Evolutionary conservation across 2,888 invertebrate genomes (phyloP).

Genomic region (Volucella inanis): DNA sequence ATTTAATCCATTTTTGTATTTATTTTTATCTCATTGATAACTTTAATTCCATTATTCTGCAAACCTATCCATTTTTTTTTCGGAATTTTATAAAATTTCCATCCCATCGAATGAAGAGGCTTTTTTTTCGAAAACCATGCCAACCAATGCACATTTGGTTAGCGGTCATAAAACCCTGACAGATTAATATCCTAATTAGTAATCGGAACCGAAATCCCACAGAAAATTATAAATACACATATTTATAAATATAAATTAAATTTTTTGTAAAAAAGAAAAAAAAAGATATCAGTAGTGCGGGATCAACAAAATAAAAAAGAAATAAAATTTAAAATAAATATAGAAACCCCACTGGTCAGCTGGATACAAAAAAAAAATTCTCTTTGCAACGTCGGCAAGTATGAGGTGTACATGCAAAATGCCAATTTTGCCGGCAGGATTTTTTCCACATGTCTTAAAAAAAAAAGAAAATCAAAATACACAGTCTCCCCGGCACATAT

Average conservation of each 20-base stretch:
- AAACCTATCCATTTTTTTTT: conserved; percentile 14
- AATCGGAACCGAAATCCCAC: conserved; percentile 67
- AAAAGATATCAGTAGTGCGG: conserved; percentile 39
- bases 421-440: conserved; percentile 57
- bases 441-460: conserved; percentile 35
- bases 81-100: conserved; percentile 19
- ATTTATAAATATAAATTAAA: conserved; percentile 38
- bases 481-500: conserved; percentile 53
- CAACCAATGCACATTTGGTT: conserved; percentile 61
- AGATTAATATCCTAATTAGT: conserved; percentile 76
- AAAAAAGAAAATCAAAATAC: conserved; percentile 8
- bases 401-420: conserved; percentile 63
- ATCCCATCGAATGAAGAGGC: neutral
- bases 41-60: conserved; percentile 53
- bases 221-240: conserved; percentile 52
- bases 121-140: conserved; percentile 27
- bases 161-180: conserved; percentile 74
- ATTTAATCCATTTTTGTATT: conserved; percentile 48
- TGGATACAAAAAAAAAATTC: conserved; percentile 19
- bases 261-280: conserved; percentile 7
- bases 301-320: conserved; percentile 32
- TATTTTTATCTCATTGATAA: conserved; percentile 50
- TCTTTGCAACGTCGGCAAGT: conserved; percentile 15
- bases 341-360: conserved; percentile 34
- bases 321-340: conserved; percentile 22